Conservation (phyloP, 1,140 invertebrate species). For the Drosophila athabasca region DNA sequence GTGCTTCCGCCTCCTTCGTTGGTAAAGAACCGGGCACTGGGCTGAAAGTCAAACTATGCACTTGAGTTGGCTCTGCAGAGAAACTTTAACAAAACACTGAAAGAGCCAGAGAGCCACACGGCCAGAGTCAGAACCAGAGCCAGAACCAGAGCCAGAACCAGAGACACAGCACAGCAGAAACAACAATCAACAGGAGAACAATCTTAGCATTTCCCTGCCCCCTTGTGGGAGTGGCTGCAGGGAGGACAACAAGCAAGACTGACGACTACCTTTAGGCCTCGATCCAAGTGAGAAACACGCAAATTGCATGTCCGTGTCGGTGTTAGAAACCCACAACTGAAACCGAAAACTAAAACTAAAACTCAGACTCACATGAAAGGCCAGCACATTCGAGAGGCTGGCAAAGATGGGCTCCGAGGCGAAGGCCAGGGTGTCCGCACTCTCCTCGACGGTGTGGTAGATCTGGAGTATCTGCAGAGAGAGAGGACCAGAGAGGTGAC, state of each 20-base stretch:
- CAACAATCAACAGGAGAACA: conserved; percentile 38
- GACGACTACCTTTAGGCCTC: not conserved
- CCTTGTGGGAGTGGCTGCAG: not conserved
- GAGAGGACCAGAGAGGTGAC: conserved; percentile 23
- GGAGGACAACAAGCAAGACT: not conserved
- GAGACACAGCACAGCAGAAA: conserved; percentile 11
- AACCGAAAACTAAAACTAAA: conserved; percentile 22
- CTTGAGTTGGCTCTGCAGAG: conserved; percentile 55
- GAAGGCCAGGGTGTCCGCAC: conserved; percentile 94
- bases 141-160: conserved; percentile 25
- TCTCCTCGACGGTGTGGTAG: conserved; percentile 91
- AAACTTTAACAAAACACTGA: conserved; percentile 65
- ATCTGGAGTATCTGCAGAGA: conserved; percentile 87
- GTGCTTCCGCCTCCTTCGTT: conserved; percentile 23
- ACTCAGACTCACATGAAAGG: conserved; percentile 87
- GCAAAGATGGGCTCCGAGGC: conserved; percentile 94
- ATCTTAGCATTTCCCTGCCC: not conserved
- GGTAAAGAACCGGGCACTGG: conserved; percentile 41
- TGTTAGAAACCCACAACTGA: conserved; percentile 35
- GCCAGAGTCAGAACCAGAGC: conserved; percentile 22
- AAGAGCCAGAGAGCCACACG: conserved; percentile 22
- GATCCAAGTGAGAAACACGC: conserved; percentile 35
- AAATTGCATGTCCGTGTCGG: conserved; percentile 58
- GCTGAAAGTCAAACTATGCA: conserved; percentile 68
- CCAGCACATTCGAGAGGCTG: conserved; percentile 94